Evolutionary conservation across 2,888 invertebrate species (phyloP), one percentile per base, ranked within the genome.

Genomic region (Mesopsocus fuscifrons): DNA sequence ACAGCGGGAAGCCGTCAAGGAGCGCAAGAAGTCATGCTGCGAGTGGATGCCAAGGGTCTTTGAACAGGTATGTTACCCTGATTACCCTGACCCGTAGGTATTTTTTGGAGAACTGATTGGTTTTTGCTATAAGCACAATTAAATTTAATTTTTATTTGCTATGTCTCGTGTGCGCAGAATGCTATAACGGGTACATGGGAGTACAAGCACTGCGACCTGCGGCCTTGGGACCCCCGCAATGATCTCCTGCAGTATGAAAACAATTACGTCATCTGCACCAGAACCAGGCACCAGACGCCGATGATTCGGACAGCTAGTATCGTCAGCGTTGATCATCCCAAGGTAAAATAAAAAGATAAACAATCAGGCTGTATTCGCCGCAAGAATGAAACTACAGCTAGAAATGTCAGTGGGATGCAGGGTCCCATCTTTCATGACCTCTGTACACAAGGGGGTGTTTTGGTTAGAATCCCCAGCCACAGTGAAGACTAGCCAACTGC

Each of bases 201-300:
- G 15, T 85, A 85, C 57, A 77, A 76, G 51, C 71, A 78, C 56
- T 75, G 79, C 2, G 85, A 85, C 61, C 66, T 77, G 44, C 66
- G 91, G 33, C 87, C 91, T 0, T 94, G 94, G 92, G 84, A 88
- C 63, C 69, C 75, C 0, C 68, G 77, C 44, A 85, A 87, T 49
- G 92, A 94, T 59, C 60, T 85, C 18, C 66, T 82, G 48, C 92
- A 92, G 56, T 91, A 78, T 58, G 92, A 94, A 57, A 71, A 74
- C 4, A 74, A 83, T 43, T 91, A 77, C 58, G 65, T 77, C 41
- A 77, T 92, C 31, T 68, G 75, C 44, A 84, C 87, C 1, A 74
- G 79, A 58, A 80, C 81, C 5, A 68, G 73, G 44, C 80, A 79
- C 57, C 72, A 72, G 50, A 77, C 81, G 17, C 77, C 81, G 35